Evolutionary conservation across 2,888 invertebrate species (phyloP), one percentile per base, ranked within the genome.

Genomic region (Heliconius hortense): DNA sequence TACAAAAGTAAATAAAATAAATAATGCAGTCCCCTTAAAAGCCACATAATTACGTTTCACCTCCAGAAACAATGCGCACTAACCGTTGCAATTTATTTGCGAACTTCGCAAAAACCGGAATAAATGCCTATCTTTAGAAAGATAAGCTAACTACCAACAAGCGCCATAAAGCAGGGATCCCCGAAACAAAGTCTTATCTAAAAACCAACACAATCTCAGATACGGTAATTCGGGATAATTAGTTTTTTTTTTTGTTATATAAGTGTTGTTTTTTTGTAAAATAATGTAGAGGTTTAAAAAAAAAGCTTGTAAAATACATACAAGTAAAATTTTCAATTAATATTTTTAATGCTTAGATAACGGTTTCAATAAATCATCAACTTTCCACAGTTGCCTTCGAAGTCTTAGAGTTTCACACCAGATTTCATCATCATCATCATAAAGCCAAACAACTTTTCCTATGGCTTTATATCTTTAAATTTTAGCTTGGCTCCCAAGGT

Each of bases 171-270:
- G 72, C 80, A 79, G 66, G 68, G 71, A 73, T 76, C 77, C 76
- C 66, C 71, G 70, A 77, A 74, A 74, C 64, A 70, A 75, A 69
- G 69, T 71, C 77, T 75, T 80, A 80, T 81, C 80, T 77, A 31
- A 75, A 74, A 59, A 73, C 79, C 78, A 66, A n/a, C 80, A 76
- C 77, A 79, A 82, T 80, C 80, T 76, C 72, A 79, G 82, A 82
- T 81, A 81, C 79, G 71, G 78, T 79, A 76, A 80, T 78, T 79
- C 77, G 76, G 77, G 77, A 80, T 81, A 81, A 81, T 81, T 79
- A 79, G 78, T 75, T 73, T 81, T 74, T 71, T 75, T 78, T 71
- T 72, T 74, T 48, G 56, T 48, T 64, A 60, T 64, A 15, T 62
- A 48, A 26, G 21, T 53, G 28, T 59, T n/a, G 4, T 53, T 28